Evolutionary conservation across 1,140 invertebrate species (phyloP).

Genomic region (Epicauta chinensis): DNA sequence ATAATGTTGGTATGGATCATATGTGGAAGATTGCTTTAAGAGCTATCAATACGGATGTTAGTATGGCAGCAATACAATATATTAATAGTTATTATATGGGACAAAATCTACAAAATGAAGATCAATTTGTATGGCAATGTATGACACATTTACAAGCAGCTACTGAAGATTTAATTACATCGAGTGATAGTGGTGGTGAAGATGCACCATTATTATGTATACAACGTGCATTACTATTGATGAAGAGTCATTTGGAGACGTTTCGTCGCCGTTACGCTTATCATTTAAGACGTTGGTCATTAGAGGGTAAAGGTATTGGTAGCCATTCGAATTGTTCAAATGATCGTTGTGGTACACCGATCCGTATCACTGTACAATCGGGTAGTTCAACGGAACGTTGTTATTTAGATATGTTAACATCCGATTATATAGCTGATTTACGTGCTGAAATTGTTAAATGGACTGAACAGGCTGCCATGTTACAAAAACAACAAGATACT

Average conservation of each 20-base stretch:
- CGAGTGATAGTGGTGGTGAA: conserved; percentile 40
- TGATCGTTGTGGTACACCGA: conserved; percentile 46
- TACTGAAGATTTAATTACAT: conserved; percentile 59
- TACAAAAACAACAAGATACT: conserved; percentile 13
- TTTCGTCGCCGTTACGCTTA: conserved; percentile 79
- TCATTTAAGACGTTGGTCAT: conserved; percentile 75
- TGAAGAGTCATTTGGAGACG: conserved; percentile 89
- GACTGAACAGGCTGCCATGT: conserved; percentile 68
- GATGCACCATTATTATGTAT: conserved; percentile 82
- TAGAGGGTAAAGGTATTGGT: conserved; percentile 71
- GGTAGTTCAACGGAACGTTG: conserved; percentile 77
- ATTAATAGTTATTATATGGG: conserved; percentile 90
- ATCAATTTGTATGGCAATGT: conserved; percentile 85
- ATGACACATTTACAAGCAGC: conserved; percentile 84
- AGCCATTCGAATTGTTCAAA: conserved; percentile 60
- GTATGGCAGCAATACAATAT: conserved; percentile 89
- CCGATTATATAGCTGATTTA: conserved; percentile 79
- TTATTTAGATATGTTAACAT: conserved; percentile 65
- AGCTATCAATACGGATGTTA: conserved; percentile 86
- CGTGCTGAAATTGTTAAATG: conserved; percentile 90
- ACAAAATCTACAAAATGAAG: conserved; percentile 80
- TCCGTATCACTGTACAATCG: conserved; percentile 77
- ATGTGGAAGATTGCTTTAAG: conserved; percentile 87
- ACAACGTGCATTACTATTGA: conserved; percentile 76
- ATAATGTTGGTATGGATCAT: conserved; percentile 82